These are phyloP conservation scores for Dinomys branickii DNA, from an alignment of 2,113 vertebrate genomes.

Conservation along the genomic window DNA sequence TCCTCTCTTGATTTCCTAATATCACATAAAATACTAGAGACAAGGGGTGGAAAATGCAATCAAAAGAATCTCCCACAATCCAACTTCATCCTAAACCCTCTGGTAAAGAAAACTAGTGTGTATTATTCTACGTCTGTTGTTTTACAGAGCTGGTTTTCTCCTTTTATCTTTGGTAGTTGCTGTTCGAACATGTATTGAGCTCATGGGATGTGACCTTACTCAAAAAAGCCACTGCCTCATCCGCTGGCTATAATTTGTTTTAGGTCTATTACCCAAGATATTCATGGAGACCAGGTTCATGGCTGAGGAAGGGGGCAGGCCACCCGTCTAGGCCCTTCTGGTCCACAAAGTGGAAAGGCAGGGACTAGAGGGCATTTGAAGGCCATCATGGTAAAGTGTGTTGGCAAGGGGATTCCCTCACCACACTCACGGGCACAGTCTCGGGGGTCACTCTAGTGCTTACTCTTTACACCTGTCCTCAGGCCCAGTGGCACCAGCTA, in stretches of 20 bases:
- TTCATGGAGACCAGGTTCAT: background rate
- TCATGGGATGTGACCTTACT: background rate
- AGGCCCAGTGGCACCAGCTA: background rate
- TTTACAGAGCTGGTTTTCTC: background rate
- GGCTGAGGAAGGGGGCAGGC: too few species aligned
- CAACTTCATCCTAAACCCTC: background rate
- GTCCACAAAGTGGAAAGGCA: accelerated
- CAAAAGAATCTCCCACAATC: background rate
- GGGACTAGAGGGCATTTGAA: background rate
- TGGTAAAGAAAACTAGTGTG: background rate
- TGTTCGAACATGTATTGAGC: background rate
- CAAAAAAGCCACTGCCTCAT: background rate
- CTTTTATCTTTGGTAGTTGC: background rate
- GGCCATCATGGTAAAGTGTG: background rate
- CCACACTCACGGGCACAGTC: background rate
- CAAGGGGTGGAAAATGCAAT: background rate
- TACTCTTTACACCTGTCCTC: background rate
- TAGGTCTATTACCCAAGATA: background rate
- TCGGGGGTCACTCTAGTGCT: background rate
- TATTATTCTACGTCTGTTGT: background rate
- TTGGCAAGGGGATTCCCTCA: background rate
- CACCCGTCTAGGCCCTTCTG: too few species aligned
- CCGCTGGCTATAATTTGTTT: background rate
- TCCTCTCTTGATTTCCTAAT: background rate
- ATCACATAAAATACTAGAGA: background rate